Percentiles rank a stretch among this genome's conserved stretches.
Evolutionary conservation across 2,888 invertebrate species (phyloP).

Genomic region (Perdita meconis): DNA sequence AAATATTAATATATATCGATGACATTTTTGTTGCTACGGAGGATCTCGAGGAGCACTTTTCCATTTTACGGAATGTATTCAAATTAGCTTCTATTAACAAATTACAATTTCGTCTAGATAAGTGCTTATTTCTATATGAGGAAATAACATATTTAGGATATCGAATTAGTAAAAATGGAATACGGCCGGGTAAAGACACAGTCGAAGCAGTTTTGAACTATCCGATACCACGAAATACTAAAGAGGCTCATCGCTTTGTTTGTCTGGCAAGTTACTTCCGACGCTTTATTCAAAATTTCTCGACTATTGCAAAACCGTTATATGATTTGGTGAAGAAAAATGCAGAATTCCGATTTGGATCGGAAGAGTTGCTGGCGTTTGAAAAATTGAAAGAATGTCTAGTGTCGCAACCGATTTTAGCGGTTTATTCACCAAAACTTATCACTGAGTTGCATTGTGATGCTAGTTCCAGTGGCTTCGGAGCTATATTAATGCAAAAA

Average conservation of each 20-base stretch:
- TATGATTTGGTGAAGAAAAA: slow-evolving; percentile 51
- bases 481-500: slow-evolving; percentile 37
- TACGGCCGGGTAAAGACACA: slow-evolving; percentile 47
- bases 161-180: slow-evolving; percentile 31
- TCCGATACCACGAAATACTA: slow-evolving; percentile 56
- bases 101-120: slow-evolving; percentile 28
- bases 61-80: slow-evolving; percentile 49
- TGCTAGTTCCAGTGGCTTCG: slow-evolving; percentile 73
- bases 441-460: slow-evolving; percentile 77
- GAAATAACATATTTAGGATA: slow-evolving; percentile 39
- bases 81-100: not conserved
- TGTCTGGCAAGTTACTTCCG: slow-evolving; percentile 62
- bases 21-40: slow-evolving; percentile 21
- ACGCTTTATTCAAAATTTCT: slow-evolving; percentile 58
- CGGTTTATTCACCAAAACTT: slow-evolving; percentile 72
- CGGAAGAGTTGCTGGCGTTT: slow-evolving; percentile 62
- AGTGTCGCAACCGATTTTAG: slow-evolving; percentile 66
- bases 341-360: not conserved
- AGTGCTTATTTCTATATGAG: slow-evolving; percentile 23
- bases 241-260: slow-evolving; percentile 54
- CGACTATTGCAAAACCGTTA: slow-evolving; percentile 56
- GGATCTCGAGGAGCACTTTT: slow-evolving; percentile 21
- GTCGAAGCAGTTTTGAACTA: slow-evolving; percentile 47
- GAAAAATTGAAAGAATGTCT: slow-evolving; percentile 62
- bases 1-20: slow-evolving; percentile 30